Base-by-base conservation (phyloP, 2,113 vertebrate genomes). In the Oncorhynchus kisutch region DNA sequence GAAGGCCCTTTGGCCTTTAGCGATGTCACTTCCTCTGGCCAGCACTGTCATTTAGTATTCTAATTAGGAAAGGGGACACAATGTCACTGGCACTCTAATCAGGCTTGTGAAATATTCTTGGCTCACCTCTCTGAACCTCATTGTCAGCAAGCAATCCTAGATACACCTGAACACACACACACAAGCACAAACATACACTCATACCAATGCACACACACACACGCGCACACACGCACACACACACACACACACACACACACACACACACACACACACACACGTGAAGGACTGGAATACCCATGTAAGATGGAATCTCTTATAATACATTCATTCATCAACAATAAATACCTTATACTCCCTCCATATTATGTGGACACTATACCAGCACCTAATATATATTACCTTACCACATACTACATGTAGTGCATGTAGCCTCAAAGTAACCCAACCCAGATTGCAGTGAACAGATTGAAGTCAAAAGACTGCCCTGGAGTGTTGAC, bases 11-110 rank as follows among this genome's bases (percentile, higher is more conserved):
- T 16, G 76, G 76, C 79, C 73, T 84, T 82, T 79, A 82, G 70
- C 25, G 29, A 64, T 74, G 74, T 81, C 81, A 84, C 73, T 77
- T 79, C 75, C 77, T 79, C 71, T 67, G 65, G 81, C 80, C 81
- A 76, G 65, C 80, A 73, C 77, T 31, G 45, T 76, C n/a, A 18
- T 78, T 60, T 86, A 82, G 57, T 70, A 71, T 68, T 67, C 8
- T 45, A 45, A 45, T 45, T 45, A 45, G 39, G 39, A 45, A 45
- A 45, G 39, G 34, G 34, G 34, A 68, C 34, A 59, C 65, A 5
- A 78, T 77, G 77, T 83, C 80, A 74, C 6, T 54, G 70, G 80
- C 75, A 81, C 39, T 76, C 71, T 69, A 71, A n/a, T 60, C 14
- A 7, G 20, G 18, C 59, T 14, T 6, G n/a, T n/a, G 20, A 60